Evolutionary conservation across 2,113 vertebrate species (phyloP), one percentile per base, ranked within the genome.

Genomic region (Myotis davidii): DNA sequence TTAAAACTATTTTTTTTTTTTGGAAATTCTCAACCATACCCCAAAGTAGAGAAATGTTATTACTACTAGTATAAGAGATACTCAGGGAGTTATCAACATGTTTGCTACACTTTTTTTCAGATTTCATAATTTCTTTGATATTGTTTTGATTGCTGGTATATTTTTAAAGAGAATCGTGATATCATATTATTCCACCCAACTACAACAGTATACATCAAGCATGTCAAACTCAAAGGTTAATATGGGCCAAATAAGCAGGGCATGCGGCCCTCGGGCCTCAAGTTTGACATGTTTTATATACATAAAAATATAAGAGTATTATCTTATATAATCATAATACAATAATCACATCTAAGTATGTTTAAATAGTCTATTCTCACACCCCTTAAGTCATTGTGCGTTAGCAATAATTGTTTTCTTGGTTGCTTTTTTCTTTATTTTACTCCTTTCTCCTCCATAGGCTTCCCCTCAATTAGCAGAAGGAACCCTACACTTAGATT

Each of bases 401-500:
- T 70, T 93, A 91, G 32, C 76, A n/a, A 73, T 78, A 45, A 88
- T 39, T 39, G 88, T 96, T 90, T 95, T 90, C 61, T 21, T 56
- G 8, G 85, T 79, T 88, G 59, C 73, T 76, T 96, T 91, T 90
- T 90, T 59, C 59, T 85, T 79, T 67, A 52, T n/a, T 88, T 74
- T 73, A 52, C 37, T 18, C 21, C 1, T 86, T 94, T 59, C 42
- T 95, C 70, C 45, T 92, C 92, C 87, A 84, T 11, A 94, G 76
- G 27, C 14, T 79, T 84, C 27, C 29, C 74, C 27, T 91, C 27
- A 90, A 65, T 85, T 92, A 94, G 77, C 34, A 87, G 78, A 92
- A 96, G 42, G 90, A 96, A 85, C 83, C 5, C 37, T 90, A 69
- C 8, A 70, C 59, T 94, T 91, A 54, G 23, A 74, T 90, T 83